Base-by-base conservation (phyloP, 1,140 invertebrate genomes). In the Drosophila yakuba region DNA sequence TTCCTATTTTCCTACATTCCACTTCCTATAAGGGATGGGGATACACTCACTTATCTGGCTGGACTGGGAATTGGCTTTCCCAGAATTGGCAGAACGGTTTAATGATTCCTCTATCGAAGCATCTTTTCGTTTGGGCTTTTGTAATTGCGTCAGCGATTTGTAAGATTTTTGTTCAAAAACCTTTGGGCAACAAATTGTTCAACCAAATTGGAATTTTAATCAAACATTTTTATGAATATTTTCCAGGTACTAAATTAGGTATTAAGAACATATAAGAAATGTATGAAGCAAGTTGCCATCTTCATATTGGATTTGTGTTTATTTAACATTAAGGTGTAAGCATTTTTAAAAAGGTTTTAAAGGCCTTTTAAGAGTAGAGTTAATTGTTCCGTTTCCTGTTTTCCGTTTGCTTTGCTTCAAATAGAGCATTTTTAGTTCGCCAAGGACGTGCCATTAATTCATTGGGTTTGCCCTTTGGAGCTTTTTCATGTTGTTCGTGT, bases 401-500 rank as follows among this genome's bases (percentile, higher is more conserved):
- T 4, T 39, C 3, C 32, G 7, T 10, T 32, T 32, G 7, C 6
- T 5, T 20, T 43, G 0, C 12, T n/a, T 3, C 8, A 0, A 4
- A 7, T 17, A 71, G 67, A 36, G 67, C 20, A 71, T 69, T 36
- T 45, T 0, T 1, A 4, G n/a, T 47, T 38, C 51, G 44, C 25
- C 6, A 3, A 28, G 52, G 44, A 41, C 44, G 25, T 20, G 41
- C 11, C 25, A 35, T 25, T 56, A 39, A 35, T 39, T 41, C 17
- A n/a, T 56, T n/a, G 67, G 15, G 17, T 41, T 39, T 44, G 62
- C 32, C 47, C 64, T 51, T 64, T 68, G 61, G 38, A 52, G 47
- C 63, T 67, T 54, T 68, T 44, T 15, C 64, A 54, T 68, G 61
- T 68, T 54, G 47, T 43, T 50, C 41, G 38, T 72, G 66, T 72